Base-by-base conservation (phyloP, 2,888 invertebrate species). In the Rapana venosa region DNA sequence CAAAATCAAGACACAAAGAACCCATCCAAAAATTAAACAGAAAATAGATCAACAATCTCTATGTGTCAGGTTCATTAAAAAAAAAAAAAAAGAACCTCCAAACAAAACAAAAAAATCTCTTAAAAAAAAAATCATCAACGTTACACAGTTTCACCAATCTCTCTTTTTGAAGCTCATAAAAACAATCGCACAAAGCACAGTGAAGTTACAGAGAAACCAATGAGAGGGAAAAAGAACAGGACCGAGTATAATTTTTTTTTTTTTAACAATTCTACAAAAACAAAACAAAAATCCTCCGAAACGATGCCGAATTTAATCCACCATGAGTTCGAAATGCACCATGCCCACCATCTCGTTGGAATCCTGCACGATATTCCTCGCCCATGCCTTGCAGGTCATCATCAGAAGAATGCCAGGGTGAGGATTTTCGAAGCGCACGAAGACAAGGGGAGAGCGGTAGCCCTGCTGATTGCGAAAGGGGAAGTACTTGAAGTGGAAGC, bases 321-420 rank as follows among this genome's bases (percentile, higher is more conserved):
- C 97, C 97, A 98, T 98, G 96, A 98, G 97, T 97, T 98, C 98
- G 97, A 99, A 98, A 97, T 98, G 98, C 95, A 98, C 98, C 94
- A 98, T 98, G 95, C 98, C 99, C 96, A 98, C 97, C 96, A 98
- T 97, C 96, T 98, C 98, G 96, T 97, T 97, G 96, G 98, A 97
- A 97, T 98, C 97, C 96, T 98, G 98, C 93, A 97, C 93, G 92
- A 97, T 96, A 94, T 97, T 97, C 89, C 95, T 94, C 30, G 96
- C 96, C 94, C 95, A 96, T 47, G 96, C 96, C 92, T 96, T 96
- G 94, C 97, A 97, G 92, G 96, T 96, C n/a, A 97, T 95, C 94
- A 96, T 95, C 85, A 96, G 95, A 36, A 96, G 93, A 56, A 96
- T 95, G 91, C 96, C 96, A 70, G 95, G 95, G 58, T 90, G 91